Evolutionary conservation across 1,140 invertebrate genomes (phyloP), one percentile per base, ranked within the genome.

Genomic region (Parapsyche elsis): DNA sequence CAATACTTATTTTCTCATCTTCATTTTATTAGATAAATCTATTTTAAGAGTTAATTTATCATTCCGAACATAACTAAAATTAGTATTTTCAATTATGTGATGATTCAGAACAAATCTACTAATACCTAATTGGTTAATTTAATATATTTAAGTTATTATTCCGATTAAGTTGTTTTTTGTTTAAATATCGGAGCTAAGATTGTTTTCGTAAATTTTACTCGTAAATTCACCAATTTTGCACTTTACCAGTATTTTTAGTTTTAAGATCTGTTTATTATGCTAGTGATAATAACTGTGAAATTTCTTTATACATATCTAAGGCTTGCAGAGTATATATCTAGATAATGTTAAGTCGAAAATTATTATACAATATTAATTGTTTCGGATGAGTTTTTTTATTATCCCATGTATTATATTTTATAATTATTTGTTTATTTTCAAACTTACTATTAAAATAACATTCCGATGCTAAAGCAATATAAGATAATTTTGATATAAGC

Each of bases 271-370:
- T 61, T 61, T 61, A 9, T 61, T 61, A 9, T 61, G 30, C 30
- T 19, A 61, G 57, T 61, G 57, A 61, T 61, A 61, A 19, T 61
- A 19, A 61, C 57, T 61, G 57, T 61, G 57, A 61, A 61, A 61
- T 61, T 19, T 16, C 9, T 61, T 61, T 61, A 19, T 61, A 61
- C 16, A 61, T 61, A 19, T 61, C 16, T 19, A 19, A 61, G 9
- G 7, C 30, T 38, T 38, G 7, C 7, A 38, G 1, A 38, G 30
- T 7, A 38, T 4, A 38, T 38, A 4, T 38, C 1, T 38, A 38
- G 1, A 4, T 38, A 38, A 38, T 38, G 1, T 38, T 38, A 38
- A 38, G 30, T 12, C 49, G 16, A 53, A 12, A 53, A 53, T 53
- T 53, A 53, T 53, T 53, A 53, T 10, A 53, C 49, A n/a, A n/a